phyloP scores from a whole-genome alignment of 2,113 vertebrate species.

The Callopanchax toddi region DNA sequence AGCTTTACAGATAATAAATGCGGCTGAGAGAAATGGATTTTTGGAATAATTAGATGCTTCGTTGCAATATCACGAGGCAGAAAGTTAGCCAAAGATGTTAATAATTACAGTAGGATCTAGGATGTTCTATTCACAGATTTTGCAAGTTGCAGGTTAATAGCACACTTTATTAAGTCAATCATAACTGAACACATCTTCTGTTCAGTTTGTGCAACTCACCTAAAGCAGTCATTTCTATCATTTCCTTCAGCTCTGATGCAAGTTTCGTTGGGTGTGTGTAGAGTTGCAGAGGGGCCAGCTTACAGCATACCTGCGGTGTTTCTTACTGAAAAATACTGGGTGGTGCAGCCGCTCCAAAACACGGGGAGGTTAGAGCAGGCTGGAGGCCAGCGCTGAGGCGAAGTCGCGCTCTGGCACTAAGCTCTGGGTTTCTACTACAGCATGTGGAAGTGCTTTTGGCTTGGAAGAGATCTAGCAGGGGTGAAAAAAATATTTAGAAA shows the following conservation, averaged over 20 bases:
- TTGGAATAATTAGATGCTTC: too few relatives aligned
- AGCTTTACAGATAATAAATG: too few relatives aligned
- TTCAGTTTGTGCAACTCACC: too few relatives aligned
- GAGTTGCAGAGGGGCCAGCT: slow-evolving; percentile 34
- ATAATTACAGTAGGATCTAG: too few relatives aligned
- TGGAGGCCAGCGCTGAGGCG: slow-evolving; percentile 58
- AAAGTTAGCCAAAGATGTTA: too few relatives aligned
- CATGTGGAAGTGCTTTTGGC: slow-evolving; percentile 80
- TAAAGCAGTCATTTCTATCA: slow-evolving; percentile 4
- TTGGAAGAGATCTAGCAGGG: slow-evolving; percentile 29
- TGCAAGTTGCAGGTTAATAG: too few relatives aligned
- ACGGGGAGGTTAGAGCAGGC: slow-evolving; percentile 64
- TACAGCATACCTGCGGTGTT: slow-evolving; percentile 75
- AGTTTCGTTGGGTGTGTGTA: slow-evolving; percentile 34
- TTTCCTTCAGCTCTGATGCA: slow-evolving; percentile 35
- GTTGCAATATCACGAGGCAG: too few relatives aligned
- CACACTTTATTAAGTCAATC: too few relatives aligned
- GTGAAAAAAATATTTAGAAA: background rate
- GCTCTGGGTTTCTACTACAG: slow-evolving; percentile 56
- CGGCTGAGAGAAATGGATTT: too few relatives aligned
- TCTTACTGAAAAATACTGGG: slow-evolving; percentile 67
- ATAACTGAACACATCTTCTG: too few relatives aligned
- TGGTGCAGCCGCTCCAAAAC: slow-evolving; percentile 64
- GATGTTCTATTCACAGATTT: too few relatives aligned
- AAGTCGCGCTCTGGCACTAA: slow-evolving; percentile 59